These are phyloP conservation scores for Scaptomyza cyrtandrae DNA, from an alignment of 2,888 invertebrate genomes.

Conservation along the genomic window DNA sequence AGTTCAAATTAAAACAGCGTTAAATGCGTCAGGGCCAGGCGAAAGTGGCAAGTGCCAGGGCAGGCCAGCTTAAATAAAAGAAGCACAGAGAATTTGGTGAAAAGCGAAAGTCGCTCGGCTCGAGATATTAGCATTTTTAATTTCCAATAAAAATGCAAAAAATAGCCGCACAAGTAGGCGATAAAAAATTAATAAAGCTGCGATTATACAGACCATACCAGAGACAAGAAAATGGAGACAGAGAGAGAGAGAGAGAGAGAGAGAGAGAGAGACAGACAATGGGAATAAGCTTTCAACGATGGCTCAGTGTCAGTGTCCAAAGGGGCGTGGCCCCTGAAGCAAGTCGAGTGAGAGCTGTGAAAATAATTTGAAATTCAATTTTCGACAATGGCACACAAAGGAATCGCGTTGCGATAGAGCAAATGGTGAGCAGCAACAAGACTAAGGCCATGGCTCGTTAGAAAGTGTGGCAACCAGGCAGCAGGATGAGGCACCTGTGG, in stretches of 20 bases:
- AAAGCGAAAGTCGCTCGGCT: conserved; percentile 50
- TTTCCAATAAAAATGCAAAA: conserved; percentile 79
- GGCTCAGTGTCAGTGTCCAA: conserved; percentile 65
- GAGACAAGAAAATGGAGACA: conserved; percentile 4
- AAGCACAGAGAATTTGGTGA: conserved; percentile 18
- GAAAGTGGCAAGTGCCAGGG: neutral
- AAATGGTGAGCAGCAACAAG: neutral
- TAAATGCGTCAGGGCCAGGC: conserved; percentile 38
- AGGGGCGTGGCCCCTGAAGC: conserved; percentile 24
- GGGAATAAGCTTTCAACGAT: conserved; percentile 9
- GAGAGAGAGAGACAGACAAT: conserved; percentile 4
- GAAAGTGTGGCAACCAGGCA: conserved; percentile 47
- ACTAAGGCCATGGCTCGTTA: conserved; percentile 62
- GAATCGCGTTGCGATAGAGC: conserved; percentile 58
- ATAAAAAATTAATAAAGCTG: conserved; percentile 80
- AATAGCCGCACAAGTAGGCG: conserved; percentile 77
- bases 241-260: neutral
- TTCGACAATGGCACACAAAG: conserved; percentile 80
- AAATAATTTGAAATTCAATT: conserved; percentile 80
- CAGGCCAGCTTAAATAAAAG: neutral
- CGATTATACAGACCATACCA: conserved; percentile 66
- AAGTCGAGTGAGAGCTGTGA: conserved; percentile 68
- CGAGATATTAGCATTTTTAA: conserved; percentile 76
- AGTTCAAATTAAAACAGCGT: conserved; percentile 74
- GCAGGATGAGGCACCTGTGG: conserved; percentile 49